Conservation (phyloP, 2,797 vertebrate species). For the Enteromius paludinosus region DNA sequence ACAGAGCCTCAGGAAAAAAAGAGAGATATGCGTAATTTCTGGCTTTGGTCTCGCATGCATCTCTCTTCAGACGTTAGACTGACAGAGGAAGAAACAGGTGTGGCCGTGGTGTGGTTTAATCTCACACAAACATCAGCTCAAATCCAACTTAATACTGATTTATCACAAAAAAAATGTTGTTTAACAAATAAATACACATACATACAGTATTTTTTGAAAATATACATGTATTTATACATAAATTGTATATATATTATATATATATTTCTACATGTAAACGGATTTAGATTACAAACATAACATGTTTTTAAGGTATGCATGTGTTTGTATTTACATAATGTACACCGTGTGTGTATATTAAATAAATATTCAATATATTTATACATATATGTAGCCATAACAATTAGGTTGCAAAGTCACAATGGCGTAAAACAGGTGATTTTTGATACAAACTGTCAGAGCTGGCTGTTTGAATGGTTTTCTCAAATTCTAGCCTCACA, state of each 20-base stretch:
- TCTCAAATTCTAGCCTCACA: neutral
- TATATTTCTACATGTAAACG: no score
- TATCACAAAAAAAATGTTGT: no score
- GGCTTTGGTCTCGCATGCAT: neutral
- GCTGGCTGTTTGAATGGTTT: neutral
- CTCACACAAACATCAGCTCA: neutral
- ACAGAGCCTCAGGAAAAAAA: neutral
- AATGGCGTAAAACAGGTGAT: neutral
- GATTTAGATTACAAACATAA: no score
- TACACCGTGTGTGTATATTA: no score
- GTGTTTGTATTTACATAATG: no score
- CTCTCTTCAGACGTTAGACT: constrained; percentile 55
- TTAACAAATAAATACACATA: no score
- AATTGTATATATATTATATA: no score
- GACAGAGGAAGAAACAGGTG: constrained; percentile 79
- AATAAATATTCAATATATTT: no score
- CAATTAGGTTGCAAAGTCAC: neutral
- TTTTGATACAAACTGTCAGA: neutral
- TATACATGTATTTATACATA: no score
- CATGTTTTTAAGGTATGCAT: no score
- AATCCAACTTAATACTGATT: neutral
- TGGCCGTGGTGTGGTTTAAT: constrained; percentile 59
- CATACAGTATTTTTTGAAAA: no score
- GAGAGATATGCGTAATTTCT: constrained; percentile 31
- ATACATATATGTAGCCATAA: no score